Evolutionary conservation across 2,888 invertebrate species (phyloP), one percentile per base, ranked within the genome.

Genomic region (Dryococelus australis): DNA sequence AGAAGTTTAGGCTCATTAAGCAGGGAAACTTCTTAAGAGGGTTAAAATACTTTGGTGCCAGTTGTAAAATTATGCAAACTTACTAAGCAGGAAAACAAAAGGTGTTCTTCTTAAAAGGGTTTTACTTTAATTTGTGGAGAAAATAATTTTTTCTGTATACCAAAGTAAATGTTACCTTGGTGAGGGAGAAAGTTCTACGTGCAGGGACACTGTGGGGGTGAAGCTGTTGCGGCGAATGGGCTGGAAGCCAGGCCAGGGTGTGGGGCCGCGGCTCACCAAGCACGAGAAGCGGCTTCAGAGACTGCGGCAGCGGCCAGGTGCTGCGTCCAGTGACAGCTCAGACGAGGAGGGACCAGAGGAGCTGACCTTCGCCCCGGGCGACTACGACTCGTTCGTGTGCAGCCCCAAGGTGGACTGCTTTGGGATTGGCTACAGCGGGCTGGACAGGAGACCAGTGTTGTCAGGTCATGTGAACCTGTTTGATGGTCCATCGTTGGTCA

Each of bases 201-300:
- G 16, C 27, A 98, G 97, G 89, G 97, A 98, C 91, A 98, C 98
- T 0, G 95, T 98, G 13, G 99, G 99, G 0, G 96, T 98, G 83
- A 94, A 94, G 88, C 94, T 99, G 91, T 93, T 99, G 78, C 95
- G 96, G 87, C 96, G 96, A 89, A 97, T 99, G 96, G 99, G 99
- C 0, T 98, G 99, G 97, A 95, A 96, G 90, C 96, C 96, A 5
- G 98, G 98, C 0, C 97, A 98, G 92, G 35, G 98, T 0, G 93
- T 97, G 0, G 97, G 97, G 0, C 94, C 95, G 0, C 93, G 95
- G 85, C 90, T 94, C 65, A 92, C 93, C 0, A 92, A 92, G 88
- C 90, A 90, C 51, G 92, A 93, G 88, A 94, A 93, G 90, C 20
- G 65, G 24, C 65, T 65, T 1, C 90, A 90, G 87, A 78, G 85